These are phyloP conservation scores for Marasmarcha lunaedactyla DNA, from an alignment of 2,888 invertebrate genomes.

Conservation along the genomic window DNA sequence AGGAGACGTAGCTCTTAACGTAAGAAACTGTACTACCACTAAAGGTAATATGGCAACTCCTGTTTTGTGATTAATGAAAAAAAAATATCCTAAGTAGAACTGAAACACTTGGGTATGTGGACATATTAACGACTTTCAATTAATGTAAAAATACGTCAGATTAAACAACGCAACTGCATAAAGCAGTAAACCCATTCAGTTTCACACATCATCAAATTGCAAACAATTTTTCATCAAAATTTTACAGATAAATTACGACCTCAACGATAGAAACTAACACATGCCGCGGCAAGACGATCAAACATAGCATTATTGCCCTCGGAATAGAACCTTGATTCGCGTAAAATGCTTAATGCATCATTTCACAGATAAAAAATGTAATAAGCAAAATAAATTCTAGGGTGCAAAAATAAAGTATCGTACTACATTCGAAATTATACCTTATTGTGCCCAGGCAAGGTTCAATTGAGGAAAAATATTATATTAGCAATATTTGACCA, in stretches of 20 bases:
- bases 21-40: no score
- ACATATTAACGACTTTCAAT: no score
- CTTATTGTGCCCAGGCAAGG: conserved; percentile 22
- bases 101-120: no score
- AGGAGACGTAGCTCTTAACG: no score
- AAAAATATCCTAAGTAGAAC: no score
- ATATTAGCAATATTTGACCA: conserved; percentile 34
- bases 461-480: conserved; percentile 20
- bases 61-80: no score
- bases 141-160: no score
- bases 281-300: background rate
- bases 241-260: conserved; percentile 49
- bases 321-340: conserved; percentile 48
- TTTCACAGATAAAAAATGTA: conserved; percentile 60
- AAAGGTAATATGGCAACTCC: no score
- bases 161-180: no score
- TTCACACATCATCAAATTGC: background rate
- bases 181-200: no score
- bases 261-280: conserved; percentile 24
- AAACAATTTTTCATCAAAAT: conserved; percentile 1
- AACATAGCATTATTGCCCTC: conserved; percentile 32
- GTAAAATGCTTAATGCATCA: conserved; percentile 38
- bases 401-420: conserved; percentile 21
- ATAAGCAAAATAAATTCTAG: conserved; percentile 60
- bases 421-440: conserved; percentile 11